Conservation (phyloP, 2,888 invertebrate genomes). For the Leuctra nigra region DNA sequence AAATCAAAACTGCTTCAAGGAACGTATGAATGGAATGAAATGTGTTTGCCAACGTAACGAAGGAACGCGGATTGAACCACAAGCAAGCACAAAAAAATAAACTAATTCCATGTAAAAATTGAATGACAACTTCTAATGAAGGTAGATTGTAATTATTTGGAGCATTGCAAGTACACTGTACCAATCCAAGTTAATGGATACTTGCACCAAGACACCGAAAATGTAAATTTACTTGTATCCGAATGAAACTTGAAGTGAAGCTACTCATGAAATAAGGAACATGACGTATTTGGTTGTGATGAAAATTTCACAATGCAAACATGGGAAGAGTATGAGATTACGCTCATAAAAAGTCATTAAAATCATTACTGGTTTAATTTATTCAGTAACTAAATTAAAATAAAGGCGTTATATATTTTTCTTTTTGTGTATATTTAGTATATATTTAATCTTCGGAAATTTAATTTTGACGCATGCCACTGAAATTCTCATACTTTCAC, state of each 20-base stretch:
- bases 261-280: conserved; percentile 17
- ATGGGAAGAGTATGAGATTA: no score
- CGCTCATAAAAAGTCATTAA: no score
- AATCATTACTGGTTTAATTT: no score
- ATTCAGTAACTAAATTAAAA: no score
- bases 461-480: neutral
- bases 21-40: no score
- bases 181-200: conserved; percentile 9
- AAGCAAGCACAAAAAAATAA: conserved; percentile 30
- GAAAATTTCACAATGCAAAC: conserved; percentile 17
- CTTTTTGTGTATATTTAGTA: neutral
- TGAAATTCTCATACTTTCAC: neutral
- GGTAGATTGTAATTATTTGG: conserved; percentile 20
- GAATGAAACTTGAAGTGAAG: conserved; percentile 12
- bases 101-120: conserved; percentile 25
- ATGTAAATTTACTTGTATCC: conserved; percentile 15
- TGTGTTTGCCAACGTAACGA: no score
- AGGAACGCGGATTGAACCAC: conserved; percentile 26
- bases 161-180: conserved; percentile 21
- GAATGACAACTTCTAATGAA: conserved; percentile 28
- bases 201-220: conserved; percentile 15
- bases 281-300: conserved; percentile 17
- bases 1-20: no score
- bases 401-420: neutral
- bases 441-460: neutral